A percentile compares a stretch with the other conserved stretches of the same genome.
Evolutionary conservation across 2,113 vertebrate species (phyloP).

Genomic region (Cathartes aura): DNA sequence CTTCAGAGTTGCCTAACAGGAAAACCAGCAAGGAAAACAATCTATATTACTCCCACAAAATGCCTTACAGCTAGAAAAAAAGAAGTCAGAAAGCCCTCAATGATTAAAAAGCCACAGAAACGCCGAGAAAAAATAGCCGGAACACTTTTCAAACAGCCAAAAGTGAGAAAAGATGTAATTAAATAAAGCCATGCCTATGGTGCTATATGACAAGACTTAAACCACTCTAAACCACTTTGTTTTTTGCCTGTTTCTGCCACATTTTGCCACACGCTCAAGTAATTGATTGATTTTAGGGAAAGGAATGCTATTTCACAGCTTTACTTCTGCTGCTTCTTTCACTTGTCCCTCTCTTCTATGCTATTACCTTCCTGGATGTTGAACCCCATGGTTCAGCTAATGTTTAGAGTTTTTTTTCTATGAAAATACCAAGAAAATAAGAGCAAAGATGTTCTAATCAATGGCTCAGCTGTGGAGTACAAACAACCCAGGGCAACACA

Average conservation of each 20-base stretch:
- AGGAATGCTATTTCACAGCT: not conserved
- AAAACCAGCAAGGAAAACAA: constrained; percentile 63
- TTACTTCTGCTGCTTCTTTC: not conserved
- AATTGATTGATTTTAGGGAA: not conserved
- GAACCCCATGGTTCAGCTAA: fast-evolving
- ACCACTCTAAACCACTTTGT: not conserved
- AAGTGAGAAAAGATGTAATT: not conserved
- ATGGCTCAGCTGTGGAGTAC: not conserved
- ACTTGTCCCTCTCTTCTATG: not conserved
- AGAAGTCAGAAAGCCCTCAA: constrained; percentile 9
- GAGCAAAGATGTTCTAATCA: not conserved
- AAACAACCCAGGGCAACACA: not conserved
- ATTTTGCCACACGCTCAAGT: not conserved
- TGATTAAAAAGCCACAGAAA: constrained; percentile 60
- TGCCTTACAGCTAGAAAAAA: constrained; percentile 44
- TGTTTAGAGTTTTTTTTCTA: not conserved
- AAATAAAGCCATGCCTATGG: not conserved
- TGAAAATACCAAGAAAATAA: not conserved
- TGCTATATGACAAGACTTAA: not conserved
- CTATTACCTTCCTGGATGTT: not conserved
- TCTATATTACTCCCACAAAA: constrained; percentile 17
- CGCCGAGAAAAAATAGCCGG: constrained; percentile 40
- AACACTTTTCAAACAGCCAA: not conserved
- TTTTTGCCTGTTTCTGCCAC: not conserved
- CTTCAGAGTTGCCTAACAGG: constrained; percentile 47